These are phyloP conservation scores for Trichacis sp. DNA, from an alignment of 2,888 invertebrate species.

Conservation along the genomic window DNA sequence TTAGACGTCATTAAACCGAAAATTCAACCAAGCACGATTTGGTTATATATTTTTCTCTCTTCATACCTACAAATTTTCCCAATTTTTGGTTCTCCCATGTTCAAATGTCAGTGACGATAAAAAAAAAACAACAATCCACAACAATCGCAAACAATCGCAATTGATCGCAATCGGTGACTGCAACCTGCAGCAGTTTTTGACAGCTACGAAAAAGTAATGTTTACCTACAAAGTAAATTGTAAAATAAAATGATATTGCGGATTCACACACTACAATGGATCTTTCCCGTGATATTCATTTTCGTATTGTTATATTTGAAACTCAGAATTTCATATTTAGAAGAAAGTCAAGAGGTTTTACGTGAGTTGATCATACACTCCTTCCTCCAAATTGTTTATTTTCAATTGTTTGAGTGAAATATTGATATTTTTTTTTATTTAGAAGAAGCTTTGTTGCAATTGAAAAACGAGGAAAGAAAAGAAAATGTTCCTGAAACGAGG, in stretches of 20 bases:
- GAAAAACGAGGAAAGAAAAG: constrained; percentile 52
- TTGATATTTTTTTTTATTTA: constrained; percentile 42
- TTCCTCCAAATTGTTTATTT: background rate
- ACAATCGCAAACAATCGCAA: too few species aligned
- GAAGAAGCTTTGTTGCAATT: constrained; percentile 61
- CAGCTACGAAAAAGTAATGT: constrained; percentile 40
- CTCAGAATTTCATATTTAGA: constrained; percentile 63
- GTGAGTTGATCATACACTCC: constrained; percentile 53
- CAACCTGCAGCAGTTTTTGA: constrained; percentile 18
- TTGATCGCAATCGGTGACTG: too few species aligned
- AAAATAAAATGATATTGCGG: constrained; percentile 58
- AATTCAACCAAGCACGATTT: too few species aligned
- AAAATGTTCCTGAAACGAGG: constrained; percentile 37
- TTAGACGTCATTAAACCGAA: too few species aligned
- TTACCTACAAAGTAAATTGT: constrained; percentile 34
- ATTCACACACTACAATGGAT: constrained; percentile 61
- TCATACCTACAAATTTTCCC: too few species aligned
- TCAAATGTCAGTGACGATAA: too few species aligned
- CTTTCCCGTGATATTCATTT: constrained; percentile 55
- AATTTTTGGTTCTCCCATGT: too few species aligned
- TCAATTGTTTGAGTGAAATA: too few species aligned
- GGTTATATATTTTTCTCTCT: too few species aligned
- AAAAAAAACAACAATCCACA: too few species aligned
- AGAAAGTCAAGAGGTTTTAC: constrained; percentile 63
- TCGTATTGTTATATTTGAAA: constrained; percentile 66